A percentile compares a stretch with the other conserved stretches of the same genome.
These are phyloP conservation scores for Agrenia bidenticulata DNA, from an alignment of 2,888 invertebrate species.

Conservation along the genomic window DNA sequence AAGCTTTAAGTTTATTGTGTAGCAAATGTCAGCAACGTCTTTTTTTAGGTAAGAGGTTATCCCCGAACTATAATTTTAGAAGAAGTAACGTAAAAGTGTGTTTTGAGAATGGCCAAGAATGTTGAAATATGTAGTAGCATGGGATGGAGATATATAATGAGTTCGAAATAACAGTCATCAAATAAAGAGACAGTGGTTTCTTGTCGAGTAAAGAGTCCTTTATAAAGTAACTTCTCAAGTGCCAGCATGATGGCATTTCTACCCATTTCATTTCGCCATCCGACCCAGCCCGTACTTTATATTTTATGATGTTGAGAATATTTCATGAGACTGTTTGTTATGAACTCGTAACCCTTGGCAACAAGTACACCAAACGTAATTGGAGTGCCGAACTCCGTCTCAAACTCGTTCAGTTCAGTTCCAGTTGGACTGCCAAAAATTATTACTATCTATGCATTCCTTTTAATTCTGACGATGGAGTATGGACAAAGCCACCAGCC, in stretches of 20 bases:
- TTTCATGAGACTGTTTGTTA: conserved; percentile 53
- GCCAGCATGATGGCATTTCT: conserved; percentile 42
- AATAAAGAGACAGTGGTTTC: background rate
- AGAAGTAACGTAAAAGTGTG: too few species aligned
- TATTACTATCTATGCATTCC: conserved; percentile 5
- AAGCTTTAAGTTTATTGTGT: too few species aligned
- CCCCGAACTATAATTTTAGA: too few species aligned
- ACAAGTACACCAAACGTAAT: conserved; percentile 29
- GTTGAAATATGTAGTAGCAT: too few species aligned
- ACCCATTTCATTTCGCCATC: conserved; percentile 40
- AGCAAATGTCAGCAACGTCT: too few species aligned
- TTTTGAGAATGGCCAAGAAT: too few species aligned
- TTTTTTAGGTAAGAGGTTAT: too few species aligned
- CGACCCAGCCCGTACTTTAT: conserved; percentile 30
- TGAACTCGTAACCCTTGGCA: conserved; percentile 40
- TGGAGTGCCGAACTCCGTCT: conserved; percentile 3
- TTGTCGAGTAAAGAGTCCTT: background rate
- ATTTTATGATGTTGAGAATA: conserved; percentile 48
- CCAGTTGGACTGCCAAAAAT: background rate
- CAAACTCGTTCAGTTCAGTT: conserved; percentile 4
- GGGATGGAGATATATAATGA: background rate
- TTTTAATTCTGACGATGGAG: too few species aligned
- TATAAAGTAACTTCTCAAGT: conserved; percentile 4
- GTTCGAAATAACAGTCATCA: background rate
- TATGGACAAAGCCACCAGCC: too few species aligned